These are phyloP conservation scores for Lathamus discolor DNA, from an alignment of 2,113 vertebrate genomes.

Conservation along the genomic window DNA sequence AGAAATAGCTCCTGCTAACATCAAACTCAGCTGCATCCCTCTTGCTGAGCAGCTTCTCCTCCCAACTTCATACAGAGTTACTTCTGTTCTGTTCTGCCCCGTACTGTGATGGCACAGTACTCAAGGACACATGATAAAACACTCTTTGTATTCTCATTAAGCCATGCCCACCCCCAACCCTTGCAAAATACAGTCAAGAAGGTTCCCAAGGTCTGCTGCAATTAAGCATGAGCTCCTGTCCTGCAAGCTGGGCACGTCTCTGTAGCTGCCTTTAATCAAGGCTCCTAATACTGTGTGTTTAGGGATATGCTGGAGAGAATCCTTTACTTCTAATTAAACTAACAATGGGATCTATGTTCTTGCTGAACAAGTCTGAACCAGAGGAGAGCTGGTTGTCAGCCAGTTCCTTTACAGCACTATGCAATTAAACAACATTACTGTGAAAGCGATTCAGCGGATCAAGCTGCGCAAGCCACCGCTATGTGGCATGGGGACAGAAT, in stretches of 20 bases:
- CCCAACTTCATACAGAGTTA: neutral
- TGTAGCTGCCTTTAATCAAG: constrained; percentile 45
- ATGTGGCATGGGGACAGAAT: neutral
- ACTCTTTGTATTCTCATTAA: constrained; percentile 30
- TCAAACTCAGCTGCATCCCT: neutral
- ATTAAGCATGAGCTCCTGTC: constrained; percentile 25
- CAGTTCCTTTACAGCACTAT: constrained; percentile 23
- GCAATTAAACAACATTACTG: constrained; percentile 60
- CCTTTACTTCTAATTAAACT: constrained; percentile 64
- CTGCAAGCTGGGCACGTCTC: neutral
- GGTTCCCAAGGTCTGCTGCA: constrained; percentile 51
- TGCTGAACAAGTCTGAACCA: constrained; percentile 51
- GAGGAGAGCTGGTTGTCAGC: constrained; percentile 53
- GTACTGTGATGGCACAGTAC: neutral
- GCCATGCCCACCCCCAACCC: neutral
- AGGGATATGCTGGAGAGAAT: constrained; percentile 45
- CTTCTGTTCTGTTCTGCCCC: constrained; percentile 6
- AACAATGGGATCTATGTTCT: constrained; percentile 69
- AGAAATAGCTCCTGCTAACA: neutral
- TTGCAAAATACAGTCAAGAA: constrained; percentile 14
- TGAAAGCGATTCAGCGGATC: constrained; percentile 25
- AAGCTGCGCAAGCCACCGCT: neutral
- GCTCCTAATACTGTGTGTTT: constrained; percentile 20
- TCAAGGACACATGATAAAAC: constrained; percentile 56
- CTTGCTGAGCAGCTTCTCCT: neutral